Evolutionary conservation across 2,888 invertebrate species (phyloP), one percentile per base, ranked within the genome.

Genomic region (Petrolisthes cinctipes): DNA sequence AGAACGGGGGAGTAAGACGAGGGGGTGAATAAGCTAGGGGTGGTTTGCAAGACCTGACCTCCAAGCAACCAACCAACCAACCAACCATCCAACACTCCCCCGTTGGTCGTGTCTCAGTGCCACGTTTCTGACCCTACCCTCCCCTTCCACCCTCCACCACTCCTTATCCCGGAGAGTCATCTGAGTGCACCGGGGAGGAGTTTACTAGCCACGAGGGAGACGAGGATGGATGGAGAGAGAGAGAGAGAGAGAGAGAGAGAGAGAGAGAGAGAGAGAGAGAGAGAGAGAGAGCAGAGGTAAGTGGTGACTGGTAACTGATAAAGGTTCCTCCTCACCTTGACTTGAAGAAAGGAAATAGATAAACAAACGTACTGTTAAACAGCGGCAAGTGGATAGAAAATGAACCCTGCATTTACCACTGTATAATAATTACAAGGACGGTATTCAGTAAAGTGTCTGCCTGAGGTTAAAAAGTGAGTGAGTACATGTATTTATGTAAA

Each of bases 71-170:
- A 37, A 37, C 37, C 37, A 37, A 37, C 37, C 37, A 37, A 1
- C 37, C 37, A 37, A 37, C 37, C 37, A 37, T 66, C 82, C 82
- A 66, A 82, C 51, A 82, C 68, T 82, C 66, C 37, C 37, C 68
- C 66, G 68, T 66, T 68, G 82, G 68, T 82, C 82, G 82, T 82
- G 82, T 68, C 68, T 66, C 82, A 82, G 82, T 82, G 82, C 82
- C 82, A 82, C 82, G 82, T 82, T 82, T 82, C 68, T 82, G 82
- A 82, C 82, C 82, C 68, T 82, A 68, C 82, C 82, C 78, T 54
- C 82, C 81, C 68, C 37, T 51, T 20, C 82, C 68, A 51, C 68
- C 82, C 82, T 68, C 71, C 66, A 9, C 66, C 66, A 61, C 17
- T 71, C 68, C 82, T 82, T 82, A 82, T 82, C 82, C 82, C 82